Evolutionary conservation across 2,888 invertebrate species (phyloP).

Genomic region (Dynastes tityus): DNA sequence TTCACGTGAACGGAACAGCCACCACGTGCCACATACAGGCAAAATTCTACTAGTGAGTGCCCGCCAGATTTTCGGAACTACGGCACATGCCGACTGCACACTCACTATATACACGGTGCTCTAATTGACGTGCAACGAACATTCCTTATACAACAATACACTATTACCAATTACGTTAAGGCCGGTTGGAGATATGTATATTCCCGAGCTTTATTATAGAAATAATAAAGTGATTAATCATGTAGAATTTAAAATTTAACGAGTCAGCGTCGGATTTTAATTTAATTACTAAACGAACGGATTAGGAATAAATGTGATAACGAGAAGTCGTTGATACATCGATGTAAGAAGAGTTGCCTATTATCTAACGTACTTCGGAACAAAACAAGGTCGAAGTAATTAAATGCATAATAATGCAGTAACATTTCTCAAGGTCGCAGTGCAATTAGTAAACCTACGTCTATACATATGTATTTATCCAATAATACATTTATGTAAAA

Average conservation of each 20-base stretch:
- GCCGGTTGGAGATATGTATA: too few species aligned
- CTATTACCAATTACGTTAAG: background rate
- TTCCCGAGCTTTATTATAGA: background rate
- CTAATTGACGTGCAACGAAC: background rate
- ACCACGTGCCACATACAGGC: slow-evolving; percentile 18
- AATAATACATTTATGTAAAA: background rate
- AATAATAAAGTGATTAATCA: background rate
- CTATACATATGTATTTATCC: background rate
- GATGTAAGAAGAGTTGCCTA: slow-evolving; percentile 2
- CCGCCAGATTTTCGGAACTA: slow-evolving; percentile 27
- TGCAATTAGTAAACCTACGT: background rate
- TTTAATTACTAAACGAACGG: background rate
- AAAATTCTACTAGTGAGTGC: slow-evolving; percentile 9
- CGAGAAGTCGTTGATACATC: background rate
- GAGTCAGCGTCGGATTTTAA: background rate
- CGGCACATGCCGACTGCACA: slow-evolving; percentile 33
- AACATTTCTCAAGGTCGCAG: background rate
- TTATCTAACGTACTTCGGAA: background rate
- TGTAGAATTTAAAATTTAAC: background rate
- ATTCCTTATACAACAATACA: background rate
- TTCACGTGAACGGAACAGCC: slow-evolving; percentile 11
- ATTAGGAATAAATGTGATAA: background rate
- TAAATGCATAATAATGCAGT: background rate
- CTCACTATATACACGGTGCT: background rate
- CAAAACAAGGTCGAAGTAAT: background rate